phyloP scores from a whole-genome alignment of 2,113 vertebrate genomes.

The Seriola dumerili region DNA sequence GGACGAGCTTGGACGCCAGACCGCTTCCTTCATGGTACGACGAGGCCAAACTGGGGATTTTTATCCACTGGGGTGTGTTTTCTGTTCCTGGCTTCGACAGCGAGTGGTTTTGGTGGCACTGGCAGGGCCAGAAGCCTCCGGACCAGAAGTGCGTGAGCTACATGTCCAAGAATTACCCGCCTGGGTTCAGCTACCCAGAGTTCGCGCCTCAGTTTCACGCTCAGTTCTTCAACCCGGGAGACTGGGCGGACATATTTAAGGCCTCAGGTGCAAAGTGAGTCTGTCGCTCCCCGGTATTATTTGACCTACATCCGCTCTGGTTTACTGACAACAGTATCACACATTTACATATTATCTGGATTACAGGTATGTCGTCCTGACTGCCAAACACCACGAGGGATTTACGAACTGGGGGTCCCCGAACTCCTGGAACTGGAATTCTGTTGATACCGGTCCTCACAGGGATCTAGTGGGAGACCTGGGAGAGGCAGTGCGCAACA shows the following conservation, averaged over 20 bases:
- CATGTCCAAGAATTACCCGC: conserved; percentile 88
- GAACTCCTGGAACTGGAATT: conserved; percentile 97
- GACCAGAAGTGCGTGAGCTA: conserved; percentile 78
- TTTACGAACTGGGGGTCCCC: conserved; percentile 94
- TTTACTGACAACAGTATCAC: background rate
- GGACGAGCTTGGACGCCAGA: conserved; percentile 91
- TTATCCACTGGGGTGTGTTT: conserved; percentile 96
- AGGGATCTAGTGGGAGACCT: conserved; percentile 93
- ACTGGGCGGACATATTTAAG: conserved; percentile 90
- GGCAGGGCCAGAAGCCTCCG: conserved; percentile 79
- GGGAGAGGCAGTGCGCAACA: conserved; percentile 88
- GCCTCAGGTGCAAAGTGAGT: conserved; percentile 92
- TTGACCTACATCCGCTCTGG: no score
- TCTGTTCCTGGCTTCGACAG: conserved; percentile 92
- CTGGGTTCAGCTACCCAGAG: conserved; percentile 89
- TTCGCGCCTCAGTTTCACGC: conserved; percentile 89
- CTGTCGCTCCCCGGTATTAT: background rate
- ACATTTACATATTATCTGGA: background rate
- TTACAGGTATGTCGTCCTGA: conserved; percentile 94
- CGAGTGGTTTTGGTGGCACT: conserved; percentile 99
- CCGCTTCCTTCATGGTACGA: conserved; percentile 94
- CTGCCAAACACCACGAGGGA: conserved; percentile 95
- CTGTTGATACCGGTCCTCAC: conserved; percentile 90
- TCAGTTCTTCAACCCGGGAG: conserved; percentile 87
- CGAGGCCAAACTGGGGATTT: conserved; percentile 92